Percentiles rank a stretch among this genome's conserved stretches.
phyloP scores from a whole-genome alignment of 1,140 invertebrate species.

The Gonioctena quinquepunctata region DNA sequence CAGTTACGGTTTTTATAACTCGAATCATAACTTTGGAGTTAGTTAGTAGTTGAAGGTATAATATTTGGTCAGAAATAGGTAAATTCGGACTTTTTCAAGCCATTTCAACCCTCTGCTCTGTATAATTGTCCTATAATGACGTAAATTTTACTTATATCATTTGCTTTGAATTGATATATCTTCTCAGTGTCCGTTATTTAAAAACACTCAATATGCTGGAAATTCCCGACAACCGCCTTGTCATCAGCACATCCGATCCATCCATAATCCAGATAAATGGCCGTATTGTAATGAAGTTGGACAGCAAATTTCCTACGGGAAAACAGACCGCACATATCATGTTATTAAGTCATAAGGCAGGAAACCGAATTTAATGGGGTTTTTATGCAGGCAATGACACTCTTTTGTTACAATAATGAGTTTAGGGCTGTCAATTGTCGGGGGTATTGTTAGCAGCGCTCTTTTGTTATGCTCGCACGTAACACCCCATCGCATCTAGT shows the following conservation, averaged over 20 bases:
- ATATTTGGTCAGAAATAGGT: no score
- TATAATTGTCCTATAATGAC: no score
- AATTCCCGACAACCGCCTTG: no score
- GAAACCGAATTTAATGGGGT: constrained; percentile 52
- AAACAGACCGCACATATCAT: constrained; percentile 33
- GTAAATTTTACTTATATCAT: no score
- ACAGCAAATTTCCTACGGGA: constrained; percentile 39
- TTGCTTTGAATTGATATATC: no score
- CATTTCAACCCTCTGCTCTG: no score
- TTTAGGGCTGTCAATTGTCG: constrained; percentile 53
- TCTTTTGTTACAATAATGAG: constrained; percentile 56
- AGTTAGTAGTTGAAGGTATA: no score
- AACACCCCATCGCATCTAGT: constrained; percentile 31
- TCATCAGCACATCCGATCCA: background rate
- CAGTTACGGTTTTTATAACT: no score
- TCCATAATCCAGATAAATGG: background rate
- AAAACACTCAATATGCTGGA: no score
- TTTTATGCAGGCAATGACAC: constrained; percentile 56
- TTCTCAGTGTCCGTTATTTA: no score
- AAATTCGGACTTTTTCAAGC: no score
- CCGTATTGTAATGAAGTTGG: constrained; percentile 20
- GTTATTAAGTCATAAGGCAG: constrained; percentile 50
- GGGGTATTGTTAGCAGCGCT: constrained; percentile 36
- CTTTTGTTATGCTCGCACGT: constrained; percentile 37
- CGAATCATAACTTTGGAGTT: no score